These are phyloP conservation scores for Ptychochromis oligacanthus DNA, from an alignment of 2,113 vertebrate genomes.

Conservation along the genomic window DNA sequence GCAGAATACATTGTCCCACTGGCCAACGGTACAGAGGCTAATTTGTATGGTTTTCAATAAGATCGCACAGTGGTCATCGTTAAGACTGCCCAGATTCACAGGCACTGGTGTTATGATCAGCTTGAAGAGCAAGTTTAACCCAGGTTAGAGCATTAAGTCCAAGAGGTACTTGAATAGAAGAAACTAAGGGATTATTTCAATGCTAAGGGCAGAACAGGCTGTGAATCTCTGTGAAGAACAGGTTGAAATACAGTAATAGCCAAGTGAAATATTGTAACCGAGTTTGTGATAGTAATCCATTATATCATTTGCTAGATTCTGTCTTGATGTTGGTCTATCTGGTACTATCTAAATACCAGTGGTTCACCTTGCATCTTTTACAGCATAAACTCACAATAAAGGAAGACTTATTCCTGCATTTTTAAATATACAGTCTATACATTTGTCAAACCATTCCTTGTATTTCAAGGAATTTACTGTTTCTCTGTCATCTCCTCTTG, in stretches of 20 bases:
- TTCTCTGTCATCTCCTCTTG: neutral
- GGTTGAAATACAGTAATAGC: no score
- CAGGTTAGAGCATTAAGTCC: constrained; percentile 25
- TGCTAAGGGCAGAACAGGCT: neutral
- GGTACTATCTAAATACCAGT: neutral
- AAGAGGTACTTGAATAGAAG: constrained; percentile 4
- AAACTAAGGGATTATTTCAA: constrained; percentile 2
- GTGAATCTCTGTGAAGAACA: neutral
- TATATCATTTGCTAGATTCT: neutral
- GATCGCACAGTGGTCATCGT: constrained; percentile 60
- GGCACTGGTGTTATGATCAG: constrained; percentile 40
- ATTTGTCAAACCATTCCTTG: neutral
- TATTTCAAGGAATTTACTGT: neutral
- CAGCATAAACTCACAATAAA: neutral
- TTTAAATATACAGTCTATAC: neutral
- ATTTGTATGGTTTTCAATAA: constrained; percentile 62
- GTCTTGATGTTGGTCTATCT: neutral
- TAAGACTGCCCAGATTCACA: constrained; percentile 47
- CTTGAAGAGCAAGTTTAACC: constrained; percentile 30
- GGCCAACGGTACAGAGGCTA: constrained; percentile 48
- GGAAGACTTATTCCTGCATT: neutral
- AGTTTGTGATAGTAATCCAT: neutral
- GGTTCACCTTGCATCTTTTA: neutral
- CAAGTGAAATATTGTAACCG: neutral
- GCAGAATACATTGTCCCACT: constrained; percentile 58